Conservation (phyloP, 2,888 invertebrate genomes). For the Unio pictorum region DNA sequence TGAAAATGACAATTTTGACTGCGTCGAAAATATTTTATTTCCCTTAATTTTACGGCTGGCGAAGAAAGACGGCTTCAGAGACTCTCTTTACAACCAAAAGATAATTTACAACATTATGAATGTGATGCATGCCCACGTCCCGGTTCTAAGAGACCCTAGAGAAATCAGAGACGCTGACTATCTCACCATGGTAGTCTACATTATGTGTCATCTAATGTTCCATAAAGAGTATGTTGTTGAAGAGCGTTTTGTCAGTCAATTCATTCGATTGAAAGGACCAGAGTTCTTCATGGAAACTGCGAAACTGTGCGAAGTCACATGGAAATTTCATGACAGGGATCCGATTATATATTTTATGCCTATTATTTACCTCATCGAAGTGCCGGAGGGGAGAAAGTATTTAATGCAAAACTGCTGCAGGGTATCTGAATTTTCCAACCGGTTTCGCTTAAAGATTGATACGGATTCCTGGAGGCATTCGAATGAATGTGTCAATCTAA, state of each 20-base stretch:
- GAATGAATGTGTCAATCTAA: neutral
- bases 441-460: no score
- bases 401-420: slow-evolving; percentile 44
- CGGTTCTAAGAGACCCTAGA: slow-evolving; percentile 22
- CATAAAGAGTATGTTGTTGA: slow-evolving; percentile 34
- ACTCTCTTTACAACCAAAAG: slow-evolving; percentile 36
- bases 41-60: slow-evolving; percentile 33
- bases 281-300: slow-evolving; percentile 44
- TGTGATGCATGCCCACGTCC: slow-evolving; percentile 25
- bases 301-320: slow-evolving; percentile 28
- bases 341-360: slow-evolving; percentile 45
- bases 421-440: slow-evolving; percentile 29
- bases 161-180: slow-evolving; percentile 13
- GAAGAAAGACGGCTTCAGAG: slow-evolving; percentile 19
- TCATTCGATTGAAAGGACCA: slow-evolving; percentile 43
- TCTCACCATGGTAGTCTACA: neutral
- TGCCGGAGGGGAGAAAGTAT: slow-evolving; percentile 49
- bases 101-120: slow-evolving; percentile 35
- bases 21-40: slow-evolving; percentile 20
- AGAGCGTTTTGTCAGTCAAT: slow-evolving; percentile 48
- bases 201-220: slow-evolving; percentile 42
- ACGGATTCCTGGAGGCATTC: neutral
- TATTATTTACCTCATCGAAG: slow-evolving; percentile 45
- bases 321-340: slow-evolving; percentile 19
- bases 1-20: slow-evolving; percentile 20